Conservation (phyloP, 1,140 invertebrate genomes). For the Brachionus asplanchnoidis region DNA sequence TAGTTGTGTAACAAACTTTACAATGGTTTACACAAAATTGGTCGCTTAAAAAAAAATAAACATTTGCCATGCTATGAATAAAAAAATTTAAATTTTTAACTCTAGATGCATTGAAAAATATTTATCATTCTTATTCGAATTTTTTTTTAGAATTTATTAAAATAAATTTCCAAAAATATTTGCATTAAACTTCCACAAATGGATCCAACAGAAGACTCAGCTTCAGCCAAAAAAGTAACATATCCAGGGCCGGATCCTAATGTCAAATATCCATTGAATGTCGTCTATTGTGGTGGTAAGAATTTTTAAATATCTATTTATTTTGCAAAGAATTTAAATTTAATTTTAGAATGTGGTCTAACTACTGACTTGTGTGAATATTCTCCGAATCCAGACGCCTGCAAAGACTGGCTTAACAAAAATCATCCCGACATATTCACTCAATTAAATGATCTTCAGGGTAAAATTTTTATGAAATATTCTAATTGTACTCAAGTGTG, state of each 20-base stretch:
- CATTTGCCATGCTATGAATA: neutral
- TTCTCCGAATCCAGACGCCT: conserved; percentile 9
- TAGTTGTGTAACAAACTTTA: neutral
- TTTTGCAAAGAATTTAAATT: neutral
- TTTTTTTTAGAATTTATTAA: neutral
- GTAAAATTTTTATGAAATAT: neutral
- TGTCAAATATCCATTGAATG: conserved; percentile 31
- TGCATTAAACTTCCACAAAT: neutral
- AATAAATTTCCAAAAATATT: neutral
- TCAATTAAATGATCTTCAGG: conserved; percentile 22
- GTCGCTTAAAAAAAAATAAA: neutral
- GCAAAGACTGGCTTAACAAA: conserved; percentile 34
- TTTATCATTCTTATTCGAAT: neutral
- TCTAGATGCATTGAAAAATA: neutral
- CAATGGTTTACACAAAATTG: neutral
- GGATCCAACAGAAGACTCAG: neutral
- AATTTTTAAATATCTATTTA: neutral
- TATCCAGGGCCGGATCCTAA: conserved; percentile 28
- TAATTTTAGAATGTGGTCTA: neutral
- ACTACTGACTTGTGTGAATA: conserved; percentile 37
- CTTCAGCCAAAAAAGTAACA: neutral
- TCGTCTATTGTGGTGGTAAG: conserved; percentile 40
- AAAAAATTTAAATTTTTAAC: neutral
- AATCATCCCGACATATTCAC: conserved; percentile 2
- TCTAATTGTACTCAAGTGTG: neutral